Conservation (phyloP, 2,888 invertebrate species). For the Nesidiocoris tenuis region DNA sequence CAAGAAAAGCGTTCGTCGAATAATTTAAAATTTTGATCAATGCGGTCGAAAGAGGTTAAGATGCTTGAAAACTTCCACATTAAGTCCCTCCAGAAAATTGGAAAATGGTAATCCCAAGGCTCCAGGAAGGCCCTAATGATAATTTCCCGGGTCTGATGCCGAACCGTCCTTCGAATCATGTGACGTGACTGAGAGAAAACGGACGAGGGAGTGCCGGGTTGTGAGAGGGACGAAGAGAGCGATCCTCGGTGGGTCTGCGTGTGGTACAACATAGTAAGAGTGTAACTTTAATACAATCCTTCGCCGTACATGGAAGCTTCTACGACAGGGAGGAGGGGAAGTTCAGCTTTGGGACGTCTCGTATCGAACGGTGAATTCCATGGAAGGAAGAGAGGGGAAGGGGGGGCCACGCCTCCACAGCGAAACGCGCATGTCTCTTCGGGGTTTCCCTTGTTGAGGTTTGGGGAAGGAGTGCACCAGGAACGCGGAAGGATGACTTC, state of each 20-base stretch:
- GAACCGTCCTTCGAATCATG: background rate
- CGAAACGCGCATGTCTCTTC: conserved; percentile 1
- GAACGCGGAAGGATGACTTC: background rate
- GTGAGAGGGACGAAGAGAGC: too few relatives aligned
- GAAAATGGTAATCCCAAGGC: background rate
- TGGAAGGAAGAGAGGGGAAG: background rate
- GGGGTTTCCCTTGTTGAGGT: background rate
- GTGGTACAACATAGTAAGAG: conserved; percentile 13
- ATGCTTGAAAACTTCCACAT: too few relatives aligned
- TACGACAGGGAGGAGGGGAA: background rate
- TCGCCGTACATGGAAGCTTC: conserved; percentile 13
- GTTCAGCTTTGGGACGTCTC: conserved; percentile 13
- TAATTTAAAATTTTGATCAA: too few relatives aligned
- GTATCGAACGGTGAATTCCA: conserved; percentile 29
- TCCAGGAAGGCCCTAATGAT: background rate
- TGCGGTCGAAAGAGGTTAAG: too few relatives aligned
- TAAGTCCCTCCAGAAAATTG: too few relatives aligned
- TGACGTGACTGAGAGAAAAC: background rate
- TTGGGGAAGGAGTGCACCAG: background rate
- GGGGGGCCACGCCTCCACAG: conserved; percentile 20
- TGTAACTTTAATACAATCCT: conserved; percentile 32
- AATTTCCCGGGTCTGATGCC: background rate
- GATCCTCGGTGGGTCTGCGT: background rate
- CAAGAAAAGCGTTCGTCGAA: too few relatives aligned
- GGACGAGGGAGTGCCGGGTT: background rate